Evolutionary conservation across 2,797 vertebrate genomes (phyloP).

Genomic region (Sylvilagus floridanus): DNA sequence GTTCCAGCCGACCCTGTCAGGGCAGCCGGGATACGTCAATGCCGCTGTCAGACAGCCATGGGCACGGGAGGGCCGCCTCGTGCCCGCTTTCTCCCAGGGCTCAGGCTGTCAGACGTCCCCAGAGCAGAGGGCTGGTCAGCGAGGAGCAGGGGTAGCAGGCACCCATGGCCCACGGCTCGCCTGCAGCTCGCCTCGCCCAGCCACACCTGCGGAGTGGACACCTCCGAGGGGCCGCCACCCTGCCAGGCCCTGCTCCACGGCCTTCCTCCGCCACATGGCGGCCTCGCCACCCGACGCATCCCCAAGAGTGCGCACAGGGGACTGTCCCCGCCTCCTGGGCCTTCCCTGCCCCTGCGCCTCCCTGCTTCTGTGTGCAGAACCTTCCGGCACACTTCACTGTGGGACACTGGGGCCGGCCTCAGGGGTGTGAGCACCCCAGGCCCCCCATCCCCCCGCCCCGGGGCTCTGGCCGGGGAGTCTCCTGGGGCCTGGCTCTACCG

Average conservation of each 20-base stretch:
- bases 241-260: accelerated
- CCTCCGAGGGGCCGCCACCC: accelerated
- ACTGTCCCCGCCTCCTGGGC: accelerated
- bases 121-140: background rate
- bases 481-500: background rate
- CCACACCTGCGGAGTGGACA: background rate
- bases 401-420: background rate
- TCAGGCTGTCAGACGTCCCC: background rate
- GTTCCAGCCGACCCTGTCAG: too few species aligned
- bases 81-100: too few species aligned
- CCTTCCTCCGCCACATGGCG: background rate
- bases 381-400: accelerated
- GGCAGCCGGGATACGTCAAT: background rate
- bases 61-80: accelerated
- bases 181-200: background rate
- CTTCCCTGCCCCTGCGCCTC: accelerated
- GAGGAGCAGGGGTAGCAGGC: background rate
- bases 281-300: accelerated
- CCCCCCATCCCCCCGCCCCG: too few species aligned
- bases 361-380: too few species aligned
- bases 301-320: too few species aligned
- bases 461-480: background rate
- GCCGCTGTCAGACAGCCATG: accelerated
- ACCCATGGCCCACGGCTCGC: accelerated
- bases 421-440: too few species aligned